Evolutionary conservation across 2,888 invertebrate species (phyloP).

Genomic region (Nowickia ferox): DNA sequence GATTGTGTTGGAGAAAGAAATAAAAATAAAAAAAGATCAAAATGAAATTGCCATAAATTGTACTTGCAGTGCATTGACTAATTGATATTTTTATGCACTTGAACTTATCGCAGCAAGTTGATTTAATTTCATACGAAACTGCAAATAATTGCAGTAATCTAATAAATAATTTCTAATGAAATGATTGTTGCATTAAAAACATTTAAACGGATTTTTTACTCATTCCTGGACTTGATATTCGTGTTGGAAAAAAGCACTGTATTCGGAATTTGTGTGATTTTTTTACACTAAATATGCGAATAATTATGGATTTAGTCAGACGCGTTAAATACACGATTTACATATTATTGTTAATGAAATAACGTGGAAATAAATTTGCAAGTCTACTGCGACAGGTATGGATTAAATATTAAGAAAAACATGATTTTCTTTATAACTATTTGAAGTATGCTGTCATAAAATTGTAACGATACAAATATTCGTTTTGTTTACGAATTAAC

Average conservation of each 20-base stretch:
- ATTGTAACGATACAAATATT: neutral
- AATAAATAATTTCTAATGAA: constrained; percentile 52
- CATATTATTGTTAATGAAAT: neutral
- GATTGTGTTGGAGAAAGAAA: constrained; percentile 26
- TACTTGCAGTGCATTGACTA: constrained; percentile 42
- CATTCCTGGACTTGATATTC: constrained; percentile 2
- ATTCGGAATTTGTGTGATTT: neutral
- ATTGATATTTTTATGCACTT: constrained; percentile 60
- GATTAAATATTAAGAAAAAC: neutral
- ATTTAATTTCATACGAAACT: constrained; percentile 58
- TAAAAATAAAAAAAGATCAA: neutral
- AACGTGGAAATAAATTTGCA: constrained; percentile 10
- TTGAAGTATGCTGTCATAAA: neutral
- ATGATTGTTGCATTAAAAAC: neutral
- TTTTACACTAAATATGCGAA: constrained; percentile 1
- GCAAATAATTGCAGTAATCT: constrained; percentile 29
- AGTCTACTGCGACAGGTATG: constrained; percentile 2
- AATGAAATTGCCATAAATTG: constrained; percentile 49
- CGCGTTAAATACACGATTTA: neutral
- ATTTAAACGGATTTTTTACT: constrained; percentile 17
- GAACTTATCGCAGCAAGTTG: constrained; percentile 54
- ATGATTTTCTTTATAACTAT: no score
- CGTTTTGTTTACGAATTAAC: neutral
- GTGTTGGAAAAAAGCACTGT: neutral
- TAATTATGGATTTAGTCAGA: constrained; percentile 17